Percentiles rank a stretch among this genome's conserved stretches.
Conservation (phyloP, 2,113 vertebrate genomes). For the Pica pica region DNA sequence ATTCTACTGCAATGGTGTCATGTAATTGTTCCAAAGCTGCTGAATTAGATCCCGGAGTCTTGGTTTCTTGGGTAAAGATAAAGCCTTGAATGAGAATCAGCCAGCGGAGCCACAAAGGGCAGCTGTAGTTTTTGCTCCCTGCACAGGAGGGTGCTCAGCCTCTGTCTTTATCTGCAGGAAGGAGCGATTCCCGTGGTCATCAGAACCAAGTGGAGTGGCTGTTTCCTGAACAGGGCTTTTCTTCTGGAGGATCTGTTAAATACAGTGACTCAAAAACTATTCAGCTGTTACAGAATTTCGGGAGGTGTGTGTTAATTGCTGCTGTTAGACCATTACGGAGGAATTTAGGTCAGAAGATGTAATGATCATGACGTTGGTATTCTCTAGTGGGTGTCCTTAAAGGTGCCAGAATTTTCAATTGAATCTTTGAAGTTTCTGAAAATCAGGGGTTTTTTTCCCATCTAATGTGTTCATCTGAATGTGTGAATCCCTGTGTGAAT, state of each 20-base stretch:
- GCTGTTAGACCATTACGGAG: not conserved
- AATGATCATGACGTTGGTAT: not conserved
- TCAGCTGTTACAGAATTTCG: not conserved
- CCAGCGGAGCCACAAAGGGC: not conserved
- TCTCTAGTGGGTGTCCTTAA: not conserved
- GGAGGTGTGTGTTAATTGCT: conserved; percentile 7
- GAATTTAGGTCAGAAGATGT: conserved; percentile 36
- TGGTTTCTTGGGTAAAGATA: not conserved
- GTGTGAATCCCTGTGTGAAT: not conserved
- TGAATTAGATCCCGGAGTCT: not conserved
- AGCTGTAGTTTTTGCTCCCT: conserved; percentile 55
- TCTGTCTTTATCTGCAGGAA: not conserved
- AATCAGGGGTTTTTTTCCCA: rapidly evolving
- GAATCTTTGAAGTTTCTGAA: not conserved
- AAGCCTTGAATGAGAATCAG: not conserved
- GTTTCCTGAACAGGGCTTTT: not conserved
- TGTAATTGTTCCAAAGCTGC: not conserved
- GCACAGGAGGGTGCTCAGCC: conserved; percentile 63
- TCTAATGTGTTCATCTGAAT: not conserved
- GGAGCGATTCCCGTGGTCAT: not conserved
- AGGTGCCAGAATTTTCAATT: not conserved
- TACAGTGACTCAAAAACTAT: not conserved
- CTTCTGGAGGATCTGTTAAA: not conserved
- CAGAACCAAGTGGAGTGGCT: not conserved
- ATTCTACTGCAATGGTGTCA: not conserved